Base-by-base conservation (phyloP, 2,113 vertebrate species). In the Dicrurus megarhynchus region DNA sequence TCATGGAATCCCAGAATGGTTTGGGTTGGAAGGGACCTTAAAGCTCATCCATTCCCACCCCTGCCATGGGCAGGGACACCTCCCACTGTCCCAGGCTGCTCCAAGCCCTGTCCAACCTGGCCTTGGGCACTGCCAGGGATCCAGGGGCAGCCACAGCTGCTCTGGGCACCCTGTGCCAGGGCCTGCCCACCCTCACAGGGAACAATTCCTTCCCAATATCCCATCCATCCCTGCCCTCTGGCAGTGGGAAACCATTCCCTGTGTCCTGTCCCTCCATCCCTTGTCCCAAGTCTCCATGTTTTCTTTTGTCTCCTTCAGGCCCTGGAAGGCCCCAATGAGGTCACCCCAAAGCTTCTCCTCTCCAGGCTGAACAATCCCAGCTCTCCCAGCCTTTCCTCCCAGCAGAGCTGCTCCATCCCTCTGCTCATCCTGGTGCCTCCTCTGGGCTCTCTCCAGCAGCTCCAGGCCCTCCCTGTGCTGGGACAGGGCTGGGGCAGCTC, bases 201-300 rank as follows among this genome's bases (percentile, higher is more conserved):
- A 79, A 0, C 0, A 13, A 57, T 57, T 27, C 0, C 11, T 13
- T 9, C 52, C 44, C 2, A 4, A 20, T 1, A 79, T 35, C 49
- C 24, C 20, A 27, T 23, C 14, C 0, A 23, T 0, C 2, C 12
- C 32, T 5, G 0, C 6, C 0, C 13, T 50, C 9, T 42, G 17
- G 0, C 32, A 57, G 11, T 37, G 0, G 4, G 26, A 41, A 50
- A 17, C 59, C 35, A 50, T 37, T 49, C 37, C 59, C 15, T 7
- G 4, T 33, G 35, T 28, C 42, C 59, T 19, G 9, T 42, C 50
- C 0, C 50, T 64, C 57, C 42, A 80, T 0, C 11, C 42, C 57
- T 9, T 56, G 17, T 0, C 49, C 23, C 7, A 26, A 49, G 0
- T 49, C 30, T 32, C 16, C 65, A 27, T 5, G 0, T 41, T 47